Evolutionary conservation across 2,888 invertebrate species (phyloP).

Genomic region (Ennomos fuscantarius): DNA sequence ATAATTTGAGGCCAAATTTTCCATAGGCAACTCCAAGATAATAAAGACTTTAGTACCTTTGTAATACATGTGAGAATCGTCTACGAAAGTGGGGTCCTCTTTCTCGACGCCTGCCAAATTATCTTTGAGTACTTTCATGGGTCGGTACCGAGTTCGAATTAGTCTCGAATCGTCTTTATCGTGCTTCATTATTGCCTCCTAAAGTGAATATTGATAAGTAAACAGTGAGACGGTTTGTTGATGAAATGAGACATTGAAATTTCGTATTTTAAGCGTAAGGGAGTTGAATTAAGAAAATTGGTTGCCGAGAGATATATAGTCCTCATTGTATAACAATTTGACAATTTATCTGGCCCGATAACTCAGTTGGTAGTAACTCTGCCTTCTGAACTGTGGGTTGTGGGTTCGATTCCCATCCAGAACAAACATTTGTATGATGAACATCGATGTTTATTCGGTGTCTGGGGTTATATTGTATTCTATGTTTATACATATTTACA

Average conservation of each 20-base stretch:
- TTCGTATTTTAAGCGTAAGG: slow-evolving; percentile 16
- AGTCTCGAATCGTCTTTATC: slow-evolving; percentile 74
- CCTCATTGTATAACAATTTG: too few species aligned
- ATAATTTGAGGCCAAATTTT: slow-evolving; percentile 34
- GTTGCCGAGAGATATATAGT: not conserved
- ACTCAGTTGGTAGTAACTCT: too few species aligned
- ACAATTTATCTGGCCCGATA: too few species aligned
- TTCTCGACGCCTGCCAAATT: slow-evolving; percentile 69
- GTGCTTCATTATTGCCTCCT: slow-evolving; percentile 72
- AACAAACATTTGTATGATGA: too few species aligned
- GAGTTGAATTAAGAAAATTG: slow-evolving; percentile 1
- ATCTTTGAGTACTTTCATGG: slow-evolving; percentile 79
- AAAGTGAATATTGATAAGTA: slow-evolving; percentile 45
- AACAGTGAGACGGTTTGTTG: slow-evolving; percentile 32
- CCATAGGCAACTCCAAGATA: slow-evolving; percentile 10
- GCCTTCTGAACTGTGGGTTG: too few species aligned
- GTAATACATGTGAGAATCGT: slow-evolving; percentile 78
- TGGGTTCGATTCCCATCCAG: too few species aligned
- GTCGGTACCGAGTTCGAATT: slow-evolving; percentile 75
- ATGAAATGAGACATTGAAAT: slow-evolving; percentile 32
- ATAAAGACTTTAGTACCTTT: slow-evolving; percentile 59
- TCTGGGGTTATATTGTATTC: too few species aligned
- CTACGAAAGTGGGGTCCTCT: slow-evolving; percentile 74
- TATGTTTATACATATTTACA: too few species aligned
- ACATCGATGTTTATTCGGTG: too few species aligned